Conservation (phyloP, 2,797 vertebrate species). For the Myripristis murdjan region DNA sequence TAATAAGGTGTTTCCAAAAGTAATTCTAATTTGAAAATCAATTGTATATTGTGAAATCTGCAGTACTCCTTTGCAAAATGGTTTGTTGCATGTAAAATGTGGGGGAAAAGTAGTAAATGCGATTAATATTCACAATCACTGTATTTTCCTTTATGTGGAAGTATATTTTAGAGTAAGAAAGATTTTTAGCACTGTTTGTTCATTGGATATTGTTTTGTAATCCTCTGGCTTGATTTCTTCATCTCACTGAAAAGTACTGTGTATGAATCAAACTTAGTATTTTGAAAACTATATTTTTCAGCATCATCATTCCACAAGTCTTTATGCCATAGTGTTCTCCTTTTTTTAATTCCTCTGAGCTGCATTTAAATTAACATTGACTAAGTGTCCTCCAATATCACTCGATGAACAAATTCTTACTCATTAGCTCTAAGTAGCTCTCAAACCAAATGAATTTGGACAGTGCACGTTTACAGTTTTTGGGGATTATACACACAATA, state of each 20-base stretch:
- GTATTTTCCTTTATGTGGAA: no score
- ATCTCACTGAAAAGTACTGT: background rate
- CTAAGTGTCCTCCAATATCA: background rate
- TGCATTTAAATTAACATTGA: background rate
- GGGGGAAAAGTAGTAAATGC: no score
- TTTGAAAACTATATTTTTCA: background rate
- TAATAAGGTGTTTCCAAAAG: no score
- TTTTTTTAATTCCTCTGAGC: background rate
- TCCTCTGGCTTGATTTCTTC: no score
- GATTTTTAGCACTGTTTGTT: background rate
- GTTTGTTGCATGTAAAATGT: no score
- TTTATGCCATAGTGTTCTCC: background rate
- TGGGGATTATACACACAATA: background rate
- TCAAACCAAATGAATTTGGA: background rate
- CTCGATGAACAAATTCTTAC: background rate
- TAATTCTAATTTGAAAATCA: no score
- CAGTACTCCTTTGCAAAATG: no score
- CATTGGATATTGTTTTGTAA: no score
- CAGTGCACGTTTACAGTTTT: background rate
- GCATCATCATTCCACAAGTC: background rate
- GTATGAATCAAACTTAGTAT: no score
- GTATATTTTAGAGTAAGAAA: no score
- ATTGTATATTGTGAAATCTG: no score
- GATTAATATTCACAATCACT: no score
- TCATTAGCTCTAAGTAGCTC: background rate